These are phyloP conservation scores for Galbula dea DNA, from an alignment of 2,113 vertebrate species.

Conservation along the genomic window DNA sequence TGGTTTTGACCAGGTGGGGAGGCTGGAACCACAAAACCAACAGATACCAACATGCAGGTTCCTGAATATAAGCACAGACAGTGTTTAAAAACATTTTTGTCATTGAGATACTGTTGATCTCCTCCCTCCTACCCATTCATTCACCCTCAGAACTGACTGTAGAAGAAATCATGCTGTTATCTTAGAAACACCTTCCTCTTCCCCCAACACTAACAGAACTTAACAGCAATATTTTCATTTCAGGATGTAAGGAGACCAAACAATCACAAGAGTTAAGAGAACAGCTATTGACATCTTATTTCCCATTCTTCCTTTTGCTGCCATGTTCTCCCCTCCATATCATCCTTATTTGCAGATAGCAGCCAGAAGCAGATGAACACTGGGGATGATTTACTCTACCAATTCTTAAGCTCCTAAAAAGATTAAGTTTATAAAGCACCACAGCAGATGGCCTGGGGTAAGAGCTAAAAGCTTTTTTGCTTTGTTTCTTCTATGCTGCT, in stretches of 20 bases:
- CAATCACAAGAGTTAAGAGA: not conserved
- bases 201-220: not conserved
- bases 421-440: slow-evolving; percentile 4
- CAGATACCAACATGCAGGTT: not conserved
- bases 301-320: not conserved
- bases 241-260: not conserved
- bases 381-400: not conserved
- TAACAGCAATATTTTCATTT: not conserved
- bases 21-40: too few species aligned
- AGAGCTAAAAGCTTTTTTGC: not conserved
- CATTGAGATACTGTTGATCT: not conserved
- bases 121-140: not conserved
- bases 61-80: accelerated
- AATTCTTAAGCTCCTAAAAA: slow-evolving; percentile 13
- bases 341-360: not conserved
- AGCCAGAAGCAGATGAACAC: not conserved
- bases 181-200: not conserved
- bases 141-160: not conserved
- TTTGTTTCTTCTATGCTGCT: not conserved
- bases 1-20: too few species aligned
- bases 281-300: not conserved
- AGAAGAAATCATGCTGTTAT: not conserved
- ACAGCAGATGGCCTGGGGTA: slow-evolving; percentile 16
- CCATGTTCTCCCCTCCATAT: not conserved
- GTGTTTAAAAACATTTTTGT: not conserved